Conservation (phyloP, 2,888 invertebrate genomes). For the Nomada fabriciana region DNA sequence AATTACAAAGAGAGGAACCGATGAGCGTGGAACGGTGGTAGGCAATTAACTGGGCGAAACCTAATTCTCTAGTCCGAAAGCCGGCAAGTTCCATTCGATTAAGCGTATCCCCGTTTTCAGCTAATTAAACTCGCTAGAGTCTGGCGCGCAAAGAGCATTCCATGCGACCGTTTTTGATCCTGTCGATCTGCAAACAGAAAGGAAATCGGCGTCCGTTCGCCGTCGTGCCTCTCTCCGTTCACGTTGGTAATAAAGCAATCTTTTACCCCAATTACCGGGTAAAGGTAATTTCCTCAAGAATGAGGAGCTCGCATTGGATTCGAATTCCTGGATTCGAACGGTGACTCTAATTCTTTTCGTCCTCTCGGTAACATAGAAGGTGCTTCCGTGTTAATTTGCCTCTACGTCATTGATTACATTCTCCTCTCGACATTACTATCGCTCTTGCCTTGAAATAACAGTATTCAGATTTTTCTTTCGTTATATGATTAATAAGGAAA, state of each 20-base stretch:
- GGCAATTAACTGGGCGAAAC: conserved; percentile 51
- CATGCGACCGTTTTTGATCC: conserved; percentile 41
- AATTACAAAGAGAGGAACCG: conserved; percentile 71
- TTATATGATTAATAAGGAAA: too few species aligned
- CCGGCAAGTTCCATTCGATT: conserved; percentile 59
- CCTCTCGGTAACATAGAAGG: too few species aligned
- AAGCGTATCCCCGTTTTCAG: conserved; percentile 65
- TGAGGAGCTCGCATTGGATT: background rate
- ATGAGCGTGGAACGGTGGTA: conserved; percentile 48
- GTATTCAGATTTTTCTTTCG: too few species aligned
- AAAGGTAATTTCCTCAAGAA: background rate
- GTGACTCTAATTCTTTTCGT: background rate
- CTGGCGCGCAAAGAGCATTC: conserved; percentile 13
- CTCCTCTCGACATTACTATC: background rate
- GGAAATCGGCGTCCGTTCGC: conserved; percentile 23
- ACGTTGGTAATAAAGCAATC: background rate
- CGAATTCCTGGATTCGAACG: background rate
- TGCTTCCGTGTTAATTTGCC: conserved; percentile 29
- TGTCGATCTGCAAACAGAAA: conserved; percentile 17
- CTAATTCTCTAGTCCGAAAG: conserved; percentile 48
- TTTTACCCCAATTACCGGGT: background rate
- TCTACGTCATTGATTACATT: conserved; percentile 9
- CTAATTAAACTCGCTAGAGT: conserved; percentile 60
- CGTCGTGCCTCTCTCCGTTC: background rate
- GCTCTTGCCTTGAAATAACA: background rate